These are phyloP conservation scores for Myotis yumanensis DNA, from an alignment of 2,113 vertebrate genomes.

Conservation along the genomic window DNA sequence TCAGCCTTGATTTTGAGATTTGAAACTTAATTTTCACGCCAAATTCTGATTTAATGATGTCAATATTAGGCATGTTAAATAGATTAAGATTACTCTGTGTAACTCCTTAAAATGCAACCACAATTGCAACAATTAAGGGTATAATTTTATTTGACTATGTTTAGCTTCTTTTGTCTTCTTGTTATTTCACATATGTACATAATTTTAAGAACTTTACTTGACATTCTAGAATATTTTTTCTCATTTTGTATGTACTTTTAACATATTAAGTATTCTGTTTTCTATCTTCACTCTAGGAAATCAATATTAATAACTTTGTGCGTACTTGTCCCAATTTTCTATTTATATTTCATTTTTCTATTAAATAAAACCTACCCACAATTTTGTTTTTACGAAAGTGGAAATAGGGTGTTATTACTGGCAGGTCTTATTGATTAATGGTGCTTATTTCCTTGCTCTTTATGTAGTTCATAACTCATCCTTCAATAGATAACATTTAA, in stretches of 20 bases:
- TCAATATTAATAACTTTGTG: background rate
- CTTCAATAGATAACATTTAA: background rate
- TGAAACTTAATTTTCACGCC: background rate
- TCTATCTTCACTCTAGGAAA: background rate
- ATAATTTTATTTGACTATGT: background rate
- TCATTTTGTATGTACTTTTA: background rate
- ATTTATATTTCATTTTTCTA: background rate
- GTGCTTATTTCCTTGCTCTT: background rate
- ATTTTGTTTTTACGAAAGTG: background rate
- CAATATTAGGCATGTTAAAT: background rate
- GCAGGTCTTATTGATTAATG: background rate
- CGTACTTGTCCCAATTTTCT: background rate
- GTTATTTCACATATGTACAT: background rate
- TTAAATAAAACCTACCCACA: background rate
- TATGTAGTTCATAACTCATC: background rate
- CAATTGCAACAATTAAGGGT: background rate
- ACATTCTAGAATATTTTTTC: background rate
- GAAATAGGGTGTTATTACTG: background rate
- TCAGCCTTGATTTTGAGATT: background rate
- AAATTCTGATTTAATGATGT: background rate
- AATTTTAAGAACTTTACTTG: background rate
- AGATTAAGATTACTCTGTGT: background rate
- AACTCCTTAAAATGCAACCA: background rate
- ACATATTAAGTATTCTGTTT: background rate
- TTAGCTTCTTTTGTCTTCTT: background rate